Conservation (phyloP, 2,113 vertebrate genomes). For the Vulpes lagopus region DNA sequence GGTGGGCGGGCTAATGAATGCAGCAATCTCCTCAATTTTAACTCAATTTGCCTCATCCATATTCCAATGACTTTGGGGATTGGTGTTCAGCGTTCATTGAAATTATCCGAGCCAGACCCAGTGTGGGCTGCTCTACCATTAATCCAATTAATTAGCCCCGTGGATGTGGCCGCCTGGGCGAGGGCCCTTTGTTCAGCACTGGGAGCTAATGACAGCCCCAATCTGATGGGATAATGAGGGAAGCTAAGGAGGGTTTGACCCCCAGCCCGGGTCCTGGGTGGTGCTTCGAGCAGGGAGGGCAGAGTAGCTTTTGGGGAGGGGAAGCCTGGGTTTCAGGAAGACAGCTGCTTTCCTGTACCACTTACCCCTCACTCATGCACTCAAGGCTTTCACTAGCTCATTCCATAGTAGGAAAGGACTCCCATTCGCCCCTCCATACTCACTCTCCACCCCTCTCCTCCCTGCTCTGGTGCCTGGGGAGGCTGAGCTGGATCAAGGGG, state of each 20-base stretch:
- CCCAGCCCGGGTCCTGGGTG: conserved; percentile 70
- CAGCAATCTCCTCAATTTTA: conserved; percentile 96
- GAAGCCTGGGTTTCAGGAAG: neutral
- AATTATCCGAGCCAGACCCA: conserved; percentile 92
- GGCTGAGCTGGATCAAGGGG: neutral
- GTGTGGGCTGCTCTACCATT: conserved; percentile 96
- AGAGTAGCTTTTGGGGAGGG: conserved; percentile 52
- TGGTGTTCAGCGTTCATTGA: conserved; percentile 94
- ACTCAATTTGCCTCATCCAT: conserved; percentile 99
- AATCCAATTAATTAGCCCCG: conserved; percentile 99
- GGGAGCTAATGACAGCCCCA: conserved; percentile 86
- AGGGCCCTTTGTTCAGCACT: conserved; percentile 92
- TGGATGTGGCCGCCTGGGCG: conserved; percentile 93
- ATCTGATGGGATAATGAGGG: conserved; percentile 85
- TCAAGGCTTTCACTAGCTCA: neutral
- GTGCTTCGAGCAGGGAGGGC: conserved; percentile 34
- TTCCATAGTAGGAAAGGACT: accelerated
- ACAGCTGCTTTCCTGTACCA: conserved; percentile 7
- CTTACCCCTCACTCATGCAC: neutral
- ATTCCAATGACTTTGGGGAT: conserved; percentile 95
- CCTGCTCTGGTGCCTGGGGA: neutral
- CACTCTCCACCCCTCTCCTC: neutral
- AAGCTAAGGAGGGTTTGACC: conserved; percentile 87
- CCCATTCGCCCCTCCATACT: neutral
- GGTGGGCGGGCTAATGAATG: conserved; percentile 98